Base-by-base conservation (phyloP, 2,113 vertebrate species). In the Perca schrenkii region DNA sequence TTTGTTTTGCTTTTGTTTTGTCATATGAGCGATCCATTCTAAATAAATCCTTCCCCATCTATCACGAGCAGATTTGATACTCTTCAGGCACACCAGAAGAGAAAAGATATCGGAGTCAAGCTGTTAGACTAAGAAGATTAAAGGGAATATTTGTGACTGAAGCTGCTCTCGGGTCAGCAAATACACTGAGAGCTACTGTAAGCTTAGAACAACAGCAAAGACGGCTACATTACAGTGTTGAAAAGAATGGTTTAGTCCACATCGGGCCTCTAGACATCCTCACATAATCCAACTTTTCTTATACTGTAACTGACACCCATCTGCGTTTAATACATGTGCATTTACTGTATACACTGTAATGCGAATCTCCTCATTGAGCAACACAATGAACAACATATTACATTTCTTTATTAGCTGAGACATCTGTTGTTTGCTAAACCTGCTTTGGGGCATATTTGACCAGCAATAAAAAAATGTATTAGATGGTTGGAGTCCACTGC, bases 111-210 rank as follows among this genome's bases (percentile, higher is more conserved):
- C 57, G 2, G 60, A 87, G 60, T 86, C 71, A 84, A 93, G 80
- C 82, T 87, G 83, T 80, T 83, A 74, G 74, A 83, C 80, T 91
- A 94, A 93, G 90, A 88, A 93, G 93, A 89, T 94, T 93, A 94
- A 83, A 86, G 74, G 69, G 85, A 88, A 89, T 93, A 85, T 91
- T 91, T 88, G 85, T 88, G 82, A 90, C 81, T 83, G 78, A 82
- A 87, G 82, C 88, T 78, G 83, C 77, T 89, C 78, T 85, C 74
- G 79, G 90, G 72, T 88, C 89, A 86, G 76, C 81, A 89, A 79
- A 90, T 74, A 80, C 70, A 87, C 79, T 83, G 60, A 84, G 79
- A 81, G 83, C 69, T 65, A 69, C 82, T 57, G 56, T 82, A 56
- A 85, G 66, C 86, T 83, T 54, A 80, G 70, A 77, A 86, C 66